Evolutionary conservation across 2,797 vertebrate genomes (phyloP), one percentile per base, ranked within the genome.

Genomic region (Pangasius djambal): DNA sequence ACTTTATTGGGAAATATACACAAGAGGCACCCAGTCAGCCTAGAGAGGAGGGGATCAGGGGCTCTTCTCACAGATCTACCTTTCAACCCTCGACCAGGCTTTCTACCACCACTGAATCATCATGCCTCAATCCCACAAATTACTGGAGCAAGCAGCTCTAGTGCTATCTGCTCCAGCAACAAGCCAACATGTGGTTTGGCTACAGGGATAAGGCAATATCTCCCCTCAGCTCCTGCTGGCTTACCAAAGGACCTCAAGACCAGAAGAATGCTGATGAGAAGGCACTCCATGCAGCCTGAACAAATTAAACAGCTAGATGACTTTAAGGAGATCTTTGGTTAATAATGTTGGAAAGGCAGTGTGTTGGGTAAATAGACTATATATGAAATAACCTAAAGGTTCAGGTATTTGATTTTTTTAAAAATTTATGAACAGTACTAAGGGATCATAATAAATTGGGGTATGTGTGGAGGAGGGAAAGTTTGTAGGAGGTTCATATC

Each of bases 251-350:
- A 97, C 57, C 91, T 93, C 77, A 97, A 95, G 94, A 95, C 85
- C 63, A 96, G 94, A 0, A 97, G 96, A 92, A 96, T 95, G 94
- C 93, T 98, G 37, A 91, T 96, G 90, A 95, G 98, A 92, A 97
- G 97, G 92, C 97, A 98, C 90, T 99, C 97, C 1, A 96, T 97
- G 92, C 98, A 97, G 95, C 97, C 96, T 0, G 96, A 99, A 87
- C 97, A 97, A 94, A 97, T 97, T 89, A 97, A 96, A 91, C 95
- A 96, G 22, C 89, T 96, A 50, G 95, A 96, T 40, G 95, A 95
- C 91, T 95, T 97, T 92, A 95, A 95, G 28, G 37, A 18, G 25
- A 83, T 65, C 7, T 65, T 44, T n/a, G 61, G 65, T 70, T 85
- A 85, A 70, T 85, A 31, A 85, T 69, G 48, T 52, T 55, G 48